These are phyloP conservation scores for Schrankia costaestrigalis DNA, from an alignment of 2,888 invertebrate genomes.

Conservation along the genomic window DNA sequence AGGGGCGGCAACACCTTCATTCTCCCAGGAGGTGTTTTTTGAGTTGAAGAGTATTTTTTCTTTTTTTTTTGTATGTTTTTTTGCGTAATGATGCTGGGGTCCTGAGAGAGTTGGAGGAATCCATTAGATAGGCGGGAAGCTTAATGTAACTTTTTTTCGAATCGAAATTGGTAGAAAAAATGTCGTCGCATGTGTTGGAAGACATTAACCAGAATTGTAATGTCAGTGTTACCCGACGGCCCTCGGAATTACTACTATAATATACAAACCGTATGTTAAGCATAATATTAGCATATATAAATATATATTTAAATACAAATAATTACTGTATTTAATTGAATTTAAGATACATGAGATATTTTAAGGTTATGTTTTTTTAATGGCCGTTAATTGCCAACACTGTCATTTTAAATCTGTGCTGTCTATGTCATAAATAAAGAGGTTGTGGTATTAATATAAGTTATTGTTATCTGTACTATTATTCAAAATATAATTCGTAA, in stretches of 20 bases:
- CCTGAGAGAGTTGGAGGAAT: slow-evolving; percentile 78
- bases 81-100: slow-evolving; percentile 75
- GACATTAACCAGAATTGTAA: slow-evolving; percentile 62
- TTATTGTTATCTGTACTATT: too few relatives aligned
- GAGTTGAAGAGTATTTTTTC: slow-evolving; percentile 50
- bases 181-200: slow-evolving; percentile 59
- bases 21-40: slow-evolving; percentile 75
- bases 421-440: too few relatives aligned
- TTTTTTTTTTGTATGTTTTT: slow-evolving; percentile 49
- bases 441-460: too few relatives aligned
- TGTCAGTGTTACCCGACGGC: slow-evolving; percentile 42
- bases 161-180: slow-evolving; percentile 58
- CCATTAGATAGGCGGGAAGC: slow-evolving; percentile 78
- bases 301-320: slow-evolving; percentile 12
- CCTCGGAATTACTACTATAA: slow-evolving; percentile 1
- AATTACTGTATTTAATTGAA: slow-evolving; percentile 9
- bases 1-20: slow-evolving; percentile 76
- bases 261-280: slow-evolving; percentile 5
- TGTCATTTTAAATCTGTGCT: too few relatives aligned
- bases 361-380: slow-evolving; percentile 7
- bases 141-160: slow-evolving; percentile 67
- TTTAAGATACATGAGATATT: slow-evolving; percentile 5
- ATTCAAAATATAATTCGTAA: too few relatives aligned
- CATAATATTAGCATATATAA: slow-evolving; percentile 12
- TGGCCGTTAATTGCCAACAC: slow-evolving; percentile 6